Conservation (phyloP, 2,797 vertebrate species). For the Cirrhinus mrigala region DNA sequence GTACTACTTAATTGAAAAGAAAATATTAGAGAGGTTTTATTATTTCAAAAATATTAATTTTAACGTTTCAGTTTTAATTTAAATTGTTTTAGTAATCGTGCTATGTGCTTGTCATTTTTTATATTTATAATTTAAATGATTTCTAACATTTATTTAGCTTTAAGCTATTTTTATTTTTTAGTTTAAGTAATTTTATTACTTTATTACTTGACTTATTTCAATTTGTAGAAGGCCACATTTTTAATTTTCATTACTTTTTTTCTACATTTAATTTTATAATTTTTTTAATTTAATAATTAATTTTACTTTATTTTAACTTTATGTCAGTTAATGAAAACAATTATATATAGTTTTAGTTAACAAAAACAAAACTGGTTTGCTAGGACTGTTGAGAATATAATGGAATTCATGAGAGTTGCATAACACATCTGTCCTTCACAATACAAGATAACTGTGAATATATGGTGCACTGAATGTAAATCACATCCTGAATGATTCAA, state of each 20-base stretch:
- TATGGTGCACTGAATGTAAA: not conserved
- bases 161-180: not conserved
- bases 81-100: not conserved
- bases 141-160: not conserved
- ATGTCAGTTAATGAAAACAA: no score
- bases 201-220: no score
- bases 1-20: not conserved
- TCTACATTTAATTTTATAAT: not conserved
- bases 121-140: not conserved
- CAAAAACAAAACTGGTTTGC: not conserved
- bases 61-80: not conserved
- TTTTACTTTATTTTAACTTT: no score
- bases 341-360: not conserved
- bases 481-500: not conserved
- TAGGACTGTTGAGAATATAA: not conserved
- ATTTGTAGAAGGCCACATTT: not conserved
- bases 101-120: not conserved
- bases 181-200: not conserved
- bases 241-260: not conserved
- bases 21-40: not conserved
- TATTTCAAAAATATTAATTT: not conserved
- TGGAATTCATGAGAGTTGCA: no score
- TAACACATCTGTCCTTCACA: not conserved
- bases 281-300: not conserved
- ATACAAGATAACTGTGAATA: not conserved